Conservation (phyloP, 2,888 invertebrate species). For the Napeogenes sylphis region DNA sequence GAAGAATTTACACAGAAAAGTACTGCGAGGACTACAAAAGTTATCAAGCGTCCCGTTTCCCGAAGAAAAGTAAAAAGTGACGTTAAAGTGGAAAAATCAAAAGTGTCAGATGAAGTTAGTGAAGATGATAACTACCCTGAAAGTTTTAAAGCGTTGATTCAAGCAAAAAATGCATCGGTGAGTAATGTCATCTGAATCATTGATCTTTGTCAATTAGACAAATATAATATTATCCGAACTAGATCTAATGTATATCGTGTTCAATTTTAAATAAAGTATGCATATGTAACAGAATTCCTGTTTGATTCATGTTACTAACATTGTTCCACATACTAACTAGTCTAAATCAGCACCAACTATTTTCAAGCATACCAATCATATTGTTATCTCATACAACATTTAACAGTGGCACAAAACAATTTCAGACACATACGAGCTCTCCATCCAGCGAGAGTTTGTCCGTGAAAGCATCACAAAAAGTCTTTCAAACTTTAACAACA, state of each 20-base stretch:
- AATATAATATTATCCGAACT: conserved; percentile 25
- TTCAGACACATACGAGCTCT: conserved; percentile 73
- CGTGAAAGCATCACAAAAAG: conserved; percentile 73
- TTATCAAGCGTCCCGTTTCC: conserved; percentile 53
- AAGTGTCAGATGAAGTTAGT: conserved; percentile 70
- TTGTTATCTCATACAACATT: conserved; percentile 6
- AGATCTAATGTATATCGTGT: conserved; percentile 27
- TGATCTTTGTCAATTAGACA: conserved; percentile 17
- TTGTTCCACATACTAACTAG: conserved; percentile 29
- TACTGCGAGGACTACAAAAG: conserved; percentile 51
- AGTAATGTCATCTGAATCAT: conserved; percentile 38
- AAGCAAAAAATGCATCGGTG: conserved; percentile 77
- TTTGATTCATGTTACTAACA: conserved; percentile 31
- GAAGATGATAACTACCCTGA: conserved; percentile 82
- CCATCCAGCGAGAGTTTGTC: conserved; percentile 68
- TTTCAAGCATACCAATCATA: background rate
- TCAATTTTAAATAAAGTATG: conserved; percentile 28
- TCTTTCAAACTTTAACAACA: conserved; percentile 63
- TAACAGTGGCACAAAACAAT: conserved; percentile 36
- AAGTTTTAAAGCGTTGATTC: conserved; percentile 80
- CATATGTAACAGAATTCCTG: conserved; percentile 26
- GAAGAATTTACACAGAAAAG: conserved; percentile 48
- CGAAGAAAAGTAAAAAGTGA: conserved; percentile 48
- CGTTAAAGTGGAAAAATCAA: conserved; percentile 39
- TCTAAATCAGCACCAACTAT: background rate